Evolutionary conservation across 2,797 vertebrate species (phyloP).

Genomic region (Falco rusticolus): DNA sequence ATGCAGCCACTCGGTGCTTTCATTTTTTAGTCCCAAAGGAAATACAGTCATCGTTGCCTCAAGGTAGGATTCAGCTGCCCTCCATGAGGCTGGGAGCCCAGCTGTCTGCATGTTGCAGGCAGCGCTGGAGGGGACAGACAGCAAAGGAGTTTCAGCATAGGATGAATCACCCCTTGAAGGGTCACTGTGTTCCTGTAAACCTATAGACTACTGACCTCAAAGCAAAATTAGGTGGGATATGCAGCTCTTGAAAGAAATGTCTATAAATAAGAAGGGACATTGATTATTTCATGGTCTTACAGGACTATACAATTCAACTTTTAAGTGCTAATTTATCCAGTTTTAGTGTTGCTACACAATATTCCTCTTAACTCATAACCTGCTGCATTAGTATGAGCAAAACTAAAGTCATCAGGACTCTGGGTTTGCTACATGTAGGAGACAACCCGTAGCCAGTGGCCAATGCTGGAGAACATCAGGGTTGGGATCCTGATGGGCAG

Average conservation of each 20-base stretch:
- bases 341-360: not conserved
- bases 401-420: not conserved
- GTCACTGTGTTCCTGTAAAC: not conserved
- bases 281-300: not conserved
- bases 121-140: not conserved
- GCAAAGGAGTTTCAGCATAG: not conserved
- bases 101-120: not conserved
- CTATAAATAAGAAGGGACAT: not conserved
- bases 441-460: not conserved
- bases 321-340: not conserved
- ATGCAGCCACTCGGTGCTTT: not conserved
- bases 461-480: not conserved
- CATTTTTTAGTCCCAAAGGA: not conserved
- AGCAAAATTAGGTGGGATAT: accelerated
- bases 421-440: not conserved
- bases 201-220: not conserved
- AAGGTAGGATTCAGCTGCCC: not conserved
- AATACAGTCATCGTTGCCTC: not conserved
- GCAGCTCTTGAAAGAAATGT: not conserved
- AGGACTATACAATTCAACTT: not conserved
- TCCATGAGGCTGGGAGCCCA: not conserved
- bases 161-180: not conserved
- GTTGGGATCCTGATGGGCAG: not conserved
- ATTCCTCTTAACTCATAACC: not conserved
- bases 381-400: not conserved